Conservation (phyloP, 2,113 vertebrate species). For the Thermophis baileyi region DNA sequence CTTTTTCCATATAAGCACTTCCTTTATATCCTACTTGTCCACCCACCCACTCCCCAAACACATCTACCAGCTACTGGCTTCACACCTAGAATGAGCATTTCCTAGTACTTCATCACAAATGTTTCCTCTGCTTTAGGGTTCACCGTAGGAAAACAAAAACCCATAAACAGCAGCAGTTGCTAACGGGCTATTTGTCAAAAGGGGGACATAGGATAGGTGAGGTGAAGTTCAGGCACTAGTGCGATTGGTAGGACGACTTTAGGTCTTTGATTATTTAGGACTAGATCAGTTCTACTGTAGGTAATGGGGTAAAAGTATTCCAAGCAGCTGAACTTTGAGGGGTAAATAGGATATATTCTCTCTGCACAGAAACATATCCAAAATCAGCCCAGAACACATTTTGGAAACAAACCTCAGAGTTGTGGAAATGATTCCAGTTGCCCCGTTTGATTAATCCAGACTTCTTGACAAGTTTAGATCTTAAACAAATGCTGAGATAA, state of each 20-base stretch:
- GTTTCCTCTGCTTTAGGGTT: neutral
- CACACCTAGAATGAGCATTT: neutral
- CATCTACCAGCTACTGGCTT: neutral
- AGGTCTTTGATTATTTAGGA: neutral
- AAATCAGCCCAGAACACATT: neutral
- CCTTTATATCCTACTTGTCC: neutral
- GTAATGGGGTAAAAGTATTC: slow-evolving; percentile 22
- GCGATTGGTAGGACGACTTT: neutral
- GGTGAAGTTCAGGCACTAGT: neutral
- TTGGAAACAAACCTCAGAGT: neutral
- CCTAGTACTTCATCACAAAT: neutral
- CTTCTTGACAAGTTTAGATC: neutral
- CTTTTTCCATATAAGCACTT: neutral
- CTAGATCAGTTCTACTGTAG: slow-evolving; percentile 14
- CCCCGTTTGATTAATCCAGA: neutral
- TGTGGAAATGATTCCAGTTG: neutral
- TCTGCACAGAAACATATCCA: accelerated
- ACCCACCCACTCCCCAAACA: neutral
- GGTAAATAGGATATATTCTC: accelerated
- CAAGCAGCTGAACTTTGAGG: neutral
- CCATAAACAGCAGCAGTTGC: neutral
- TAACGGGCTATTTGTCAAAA: neutral
- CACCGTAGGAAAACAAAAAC: neutral
- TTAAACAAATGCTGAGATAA: neutral
- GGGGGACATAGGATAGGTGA: no score